Conservation (phyloP, 92 coral and sea anemone species). For the Phymanthus crucifer region DNA sequence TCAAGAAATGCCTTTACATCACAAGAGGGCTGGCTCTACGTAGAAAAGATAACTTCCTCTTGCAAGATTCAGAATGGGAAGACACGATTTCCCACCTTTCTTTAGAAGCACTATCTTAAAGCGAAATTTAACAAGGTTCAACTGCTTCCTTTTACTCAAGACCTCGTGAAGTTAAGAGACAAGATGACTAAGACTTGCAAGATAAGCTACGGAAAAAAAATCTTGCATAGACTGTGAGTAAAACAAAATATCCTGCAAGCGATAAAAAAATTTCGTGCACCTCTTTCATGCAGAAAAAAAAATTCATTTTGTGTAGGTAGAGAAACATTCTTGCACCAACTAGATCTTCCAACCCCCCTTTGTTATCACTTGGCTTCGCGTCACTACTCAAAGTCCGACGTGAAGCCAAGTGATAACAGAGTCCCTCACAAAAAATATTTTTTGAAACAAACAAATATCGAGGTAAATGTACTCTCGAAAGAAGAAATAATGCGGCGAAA, state of each 20-base stretch:
- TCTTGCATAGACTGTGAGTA: too few relatives aligned
- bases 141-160: constrained; percentile 12
- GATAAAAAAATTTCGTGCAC: too few relatives aligned
- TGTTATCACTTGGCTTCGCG: too few relatives aligned
- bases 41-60: neutral
- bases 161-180: constrained; percentile 2
- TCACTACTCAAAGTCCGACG: constrained; percentile 10
- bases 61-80: constrained; percentile 24
- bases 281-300: too few relatives aligned
- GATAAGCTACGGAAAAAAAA: too few relatives aligned
- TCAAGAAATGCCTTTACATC: constrained; percentile 23
- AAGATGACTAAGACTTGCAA: neutral
- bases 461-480: constrained; percentile 3
- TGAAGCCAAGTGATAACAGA: constrained; percentile 6
- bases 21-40: constrained; percentile 15
- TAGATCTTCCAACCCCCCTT: too few relatives aligned
- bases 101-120: neutral
- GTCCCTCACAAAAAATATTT: constrained; percentile 6
- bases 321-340: too few relatives aligned
- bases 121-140: constrained; percentile 17
- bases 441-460: constrained; percentile 11
- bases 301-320: too few relatives aligned
- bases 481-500: constrained; percentile 8
- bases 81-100: constrained; percentile 4
- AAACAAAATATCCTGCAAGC: too few relatives aligned